Base-by-base conservation (phyloP, 1,140 invertebrate genomes). In the Pseudomyrmex pallidus region DNA sequence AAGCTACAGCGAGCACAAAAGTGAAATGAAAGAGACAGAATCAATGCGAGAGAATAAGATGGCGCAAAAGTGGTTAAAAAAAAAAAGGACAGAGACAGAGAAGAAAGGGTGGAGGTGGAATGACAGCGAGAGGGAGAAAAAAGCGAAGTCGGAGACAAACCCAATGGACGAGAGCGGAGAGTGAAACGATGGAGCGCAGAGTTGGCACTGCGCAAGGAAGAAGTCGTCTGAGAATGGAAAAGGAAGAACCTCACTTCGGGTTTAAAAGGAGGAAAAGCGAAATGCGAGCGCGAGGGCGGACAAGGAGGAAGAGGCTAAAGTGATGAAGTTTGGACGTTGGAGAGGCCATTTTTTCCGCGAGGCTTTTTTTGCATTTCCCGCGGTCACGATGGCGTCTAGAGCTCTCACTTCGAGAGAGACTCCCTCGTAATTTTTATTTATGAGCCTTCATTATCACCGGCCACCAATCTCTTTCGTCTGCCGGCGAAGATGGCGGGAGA, bases 381-480 rank as follows among this genome's bases (percentile, higher is more conserved):
- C 7, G 35, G 25, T 44, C 66, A 22, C 25, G 44, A 57, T 17
- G 20, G 2, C n/a, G 44, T 17, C 17, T 20, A 10, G 10, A 22
- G 12, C 4, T 48, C 9, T 46, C 20, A 17, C 73, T 48, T 10
- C 22, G 10, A 9, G 10, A 48, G 48, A 50, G 25, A 25, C 25
- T 25, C 56, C 56, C 50, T 59, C 70, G 84, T 87, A 90, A 90
- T 90, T 90, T 90, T 90, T 90, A 89, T 90, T 90, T 89, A 89
- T 73, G 84, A 85, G 61, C 62, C 66, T 85, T 89, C 74, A 84
- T 90, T 90, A 90, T 90, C 85, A 72, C 87, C 72, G 52, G 56
- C 85, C 63, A 83, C 80, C 89, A 82, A 87, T 89, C 83, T 85
- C 63, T 54, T 56, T 64, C 64, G 74, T 59, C 67, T 82, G 74